phyloP scores from a whole-genome alignment of 1,140 invertebrate genomes.

The Phymorhynchus buccinoides region DNA sequence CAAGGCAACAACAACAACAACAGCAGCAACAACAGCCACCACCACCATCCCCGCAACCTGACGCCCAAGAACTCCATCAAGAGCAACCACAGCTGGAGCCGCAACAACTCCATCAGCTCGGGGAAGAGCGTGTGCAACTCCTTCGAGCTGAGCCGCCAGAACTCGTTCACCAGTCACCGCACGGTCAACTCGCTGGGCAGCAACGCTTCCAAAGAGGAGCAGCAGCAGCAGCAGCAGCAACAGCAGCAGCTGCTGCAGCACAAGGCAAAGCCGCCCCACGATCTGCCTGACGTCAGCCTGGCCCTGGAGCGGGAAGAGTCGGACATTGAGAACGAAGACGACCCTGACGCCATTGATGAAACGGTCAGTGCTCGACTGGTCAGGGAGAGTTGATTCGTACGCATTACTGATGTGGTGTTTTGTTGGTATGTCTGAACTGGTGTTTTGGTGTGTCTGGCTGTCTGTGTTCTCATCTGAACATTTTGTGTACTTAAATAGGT shows the following conservation, averaged over 20 bases:
- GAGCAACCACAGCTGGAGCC: slow-evolving; percentile 64
- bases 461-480: too few relatives aligned
- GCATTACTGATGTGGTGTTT: too few relatives aligned
- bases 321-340: slow-evolving; percentile 60
- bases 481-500: too few relatives aligned
- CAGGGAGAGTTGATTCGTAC: too few relatives aligned
- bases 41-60: slow-evolving; percentile 63
- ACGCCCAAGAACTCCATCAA: slow-evolving; percentile 82
- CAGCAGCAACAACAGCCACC: too few relatives aligned
- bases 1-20: too few relatives aligned
- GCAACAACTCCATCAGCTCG: slow-evolving; percentile 70
- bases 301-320: slow-evolving; percentile 47
- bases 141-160: slow-evolving; percentile 69
- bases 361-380: slow-evolving; percentile 62
- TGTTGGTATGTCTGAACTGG: too few relatives aligned
- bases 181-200: slow-evolving; percentile 65
- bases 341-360: slow-evolving; percentile 74
- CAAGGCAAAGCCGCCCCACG: slow-evolving; percentile 71
- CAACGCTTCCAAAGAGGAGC: slow-evolving; percentile 68
- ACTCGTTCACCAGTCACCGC: slow-evolving; percentile 68
- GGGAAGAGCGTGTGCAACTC: slow-evolving; percentile 66
- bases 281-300: slow-evolving; percentile 47
- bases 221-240: too few relatives aligned
- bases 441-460: too few relatives aligned
- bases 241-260: too few relatives aligned